Percentiles rank a stretch among this genome's conserved stretches.
Conservation (phyloP, 2,888 invertebrate species). For the Eupelmus urozonus region DNA sequence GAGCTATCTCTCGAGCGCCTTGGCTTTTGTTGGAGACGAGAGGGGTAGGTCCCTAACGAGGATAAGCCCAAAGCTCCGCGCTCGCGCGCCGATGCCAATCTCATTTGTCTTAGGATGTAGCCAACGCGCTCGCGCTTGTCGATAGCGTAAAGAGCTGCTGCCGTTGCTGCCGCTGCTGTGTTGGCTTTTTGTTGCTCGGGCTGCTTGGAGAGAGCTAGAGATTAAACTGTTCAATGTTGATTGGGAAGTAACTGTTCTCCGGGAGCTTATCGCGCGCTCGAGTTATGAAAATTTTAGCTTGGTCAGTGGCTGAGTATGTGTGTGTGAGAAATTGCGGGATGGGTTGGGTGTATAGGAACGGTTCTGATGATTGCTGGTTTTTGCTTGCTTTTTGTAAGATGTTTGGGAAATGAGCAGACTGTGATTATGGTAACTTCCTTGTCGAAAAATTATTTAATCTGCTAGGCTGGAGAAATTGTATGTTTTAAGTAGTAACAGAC, state of each 20-base stretch:
- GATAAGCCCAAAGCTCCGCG: constrained; percentile 40
- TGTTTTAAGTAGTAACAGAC: too few species aligned
- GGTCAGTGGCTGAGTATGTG: background rate
- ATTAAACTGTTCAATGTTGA: constrained; percentile 45
- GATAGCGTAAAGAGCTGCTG: constrained; percentile 34
- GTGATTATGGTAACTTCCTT: too few species aligned
- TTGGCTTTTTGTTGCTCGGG: background rate
- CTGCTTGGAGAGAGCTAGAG: constrained; percentile 2
- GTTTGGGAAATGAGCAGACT: too few species aligned
- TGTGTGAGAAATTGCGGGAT: too few species aligned
- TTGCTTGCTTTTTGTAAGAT: too few species aligned
- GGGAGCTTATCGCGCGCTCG: background rate
- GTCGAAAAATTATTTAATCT: too few species aligned
- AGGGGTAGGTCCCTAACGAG: constrained; percentile 48
- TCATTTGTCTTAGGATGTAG: constrained; percentile 48
- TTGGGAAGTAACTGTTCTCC: constrained; percentile 48
- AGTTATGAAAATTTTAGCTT: constrained; percentile 20
- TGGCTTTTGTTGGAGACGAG: constrained; percentile 51
- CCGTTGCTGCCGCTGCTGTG: background rate
- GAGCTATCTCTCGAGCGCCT: constrained; percentile 25
- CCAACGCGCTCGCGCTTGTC: constrained; percentile 7
- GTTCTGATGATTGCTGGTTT: background rate
- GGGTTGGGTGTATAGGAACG: too few species aligned
- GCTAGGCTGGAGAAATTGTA: too few species aligned
- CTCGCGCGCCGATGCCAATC: constrained; percentile 46